Conservation (phyloP, 1,140 invertebrate species). For the Sycophila sp. region DNA sequence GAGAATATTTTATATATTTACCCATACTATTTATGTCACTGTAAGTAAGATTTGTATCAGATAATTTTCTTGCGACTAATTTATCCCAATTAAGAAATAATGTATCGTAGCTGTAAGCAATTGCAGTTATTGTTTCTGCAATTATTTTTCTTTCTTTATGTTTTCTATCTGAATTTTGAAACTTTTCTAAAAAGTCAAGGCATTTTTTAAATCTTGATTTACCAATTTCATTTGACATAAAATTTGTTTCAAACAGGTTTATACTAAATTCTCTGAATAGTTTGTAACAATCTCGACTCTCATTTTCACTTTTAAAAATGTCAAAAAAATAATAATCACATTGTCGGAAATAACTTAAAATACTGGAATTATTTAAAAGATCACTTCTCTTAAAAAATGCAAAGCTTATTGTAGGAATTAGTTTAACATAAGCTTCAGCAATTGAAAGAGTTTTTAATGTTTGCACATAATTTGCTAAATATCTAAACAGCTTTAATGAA, state of each 20-base stretch:
- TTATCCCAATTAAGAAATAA: constrained; percentile 47
- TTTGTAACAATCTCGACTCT: constrained; percentile 40
- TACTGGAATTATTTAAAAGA: constrained; percentile 27
- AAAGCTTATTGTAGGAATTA: constrained; percentile 10
- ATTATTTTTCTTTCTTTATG: constrained; percentile 27
- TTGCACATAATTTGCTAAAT: constrained; percentile 3
- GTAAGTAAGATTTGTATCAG: constrained; percentile 27
- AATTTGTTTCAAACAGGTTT: constrained; percentile 38
- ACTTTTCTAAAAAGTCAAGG: constrained; percentile 20
- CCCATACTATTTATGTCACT: constrained; percentile 22
- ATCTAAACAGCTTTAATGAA: neutral
- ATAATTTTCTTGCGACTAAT: constrained; percentile 25
- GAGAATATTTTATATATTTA: constrained; percentile 15
- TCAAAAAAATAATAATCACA: constrained; percentile 26
- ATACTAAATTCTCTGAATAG: constrained; percentile 44
- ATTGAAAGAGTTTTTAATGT: constrained; percentile 13
- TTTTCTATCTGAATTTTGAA: constrained; percentile 34
- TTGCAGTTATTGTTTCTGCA: constrained; percentile 25
- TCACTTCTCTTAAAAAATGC: constrained; percentile 35
- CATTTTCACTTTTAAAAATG: constrained; percentile 31
- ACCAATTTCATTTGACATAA: constrained; percentile 33
- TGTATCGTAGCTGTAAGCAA: constrained; percentile 35
- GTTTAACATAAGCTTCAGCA: constrained; percentile 4
- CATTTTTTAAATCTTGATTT: constrained; percentile 16
- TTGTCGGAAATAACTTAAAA: neutral